A percentile compares a stretch with the other conserved stretches of the same genome.
These are phyloP conservation scores for Ceratothoa steindachneri DNA, from an alignment of 2,888 invertebrate species.

Conservation along the genomic window DNA sequence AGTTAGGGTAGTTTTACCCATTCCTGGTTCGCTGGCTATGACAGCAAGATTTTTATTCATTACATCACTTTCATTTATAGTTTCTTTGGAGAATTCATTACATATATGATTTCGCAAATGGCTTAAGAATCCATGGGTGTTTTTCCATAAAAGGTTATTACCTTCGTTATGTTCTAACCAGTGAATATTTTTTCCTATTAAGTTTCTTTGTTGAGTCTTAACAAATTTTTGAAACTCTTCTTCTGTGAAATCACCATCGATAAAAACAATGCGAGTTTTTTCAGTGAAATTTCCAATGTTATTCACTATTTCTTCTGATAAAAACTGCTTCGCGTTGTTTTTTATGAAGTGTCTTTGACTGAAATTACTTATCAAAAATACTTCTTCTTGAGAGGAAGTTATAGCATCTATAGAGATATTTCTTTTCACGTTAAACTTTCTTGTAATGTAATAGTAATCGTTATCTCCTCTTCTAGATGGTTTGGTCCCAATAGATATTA, in stretches of 20 bases:
- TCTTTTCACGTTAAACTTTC: background rate
- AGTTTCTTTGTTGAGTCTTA: background rate
- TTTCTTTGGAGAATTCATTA: no score
- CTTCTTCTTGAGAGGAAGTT: background rate
- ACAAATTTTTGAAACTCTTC: background rate
- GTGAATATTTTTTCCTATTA: background rate
- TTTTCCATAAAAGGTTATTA: background rate
- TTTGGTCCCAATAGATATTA: background rate
- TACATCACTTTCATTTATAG: background rate
- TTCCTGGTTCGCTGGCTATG: background rate
- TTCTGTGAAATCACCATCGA: background rate
- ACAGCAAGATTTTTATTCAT: background rate
- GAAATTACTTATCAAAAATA: background rate
- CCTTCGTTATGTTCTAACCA: background rate
- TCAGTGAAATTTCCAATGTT: background rate
- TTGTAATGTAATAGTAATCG: background rate
- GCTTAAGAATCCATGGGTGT: background rate
- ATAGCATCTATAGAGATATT: background rate
- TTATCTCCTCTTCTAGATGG: background rate
- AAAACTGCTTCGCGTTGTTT: background rate
- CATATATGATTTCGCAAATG: background rate
- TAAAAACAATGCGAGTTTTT: background rate
- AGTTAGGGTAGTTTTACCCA: background rate
- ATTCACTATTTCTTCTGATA: background rate
- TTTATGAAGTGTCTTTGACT: background rate